These are phyloP conservation scores for Globia sparganii DNA, from an alignment of 2,888 invertebrate species.

Conservation along the genomic window DNA sequence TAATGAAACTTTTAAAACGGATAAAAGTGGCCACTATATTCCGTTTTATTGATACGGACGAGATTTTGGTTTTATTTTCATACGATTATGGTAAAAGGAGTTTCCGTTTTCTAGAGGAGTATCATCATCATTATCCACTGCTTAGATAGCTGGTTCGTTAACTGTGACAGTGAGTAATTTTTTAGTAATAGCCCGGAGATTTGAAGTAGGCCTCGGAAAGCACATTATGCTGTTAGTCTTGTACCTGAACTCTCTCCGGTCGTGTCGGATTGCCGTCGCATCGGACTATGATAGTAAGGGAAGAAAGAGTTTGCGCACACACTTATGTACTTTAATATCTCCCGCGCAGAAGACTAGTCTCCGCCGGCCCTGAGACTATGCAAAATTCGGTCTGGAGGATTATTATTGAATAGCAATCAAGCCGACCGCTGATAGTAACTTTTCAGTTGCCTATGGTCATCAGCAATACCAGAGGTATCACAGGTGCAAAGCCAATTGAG, in stretches of 20 bases:
- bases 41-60: conserved; percentile 17
- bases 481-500: too few relatives aligned
- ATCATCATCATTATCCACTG: not conserved
- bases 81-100: not conserved
- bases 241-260: not conserved
- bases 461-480: not conserved
- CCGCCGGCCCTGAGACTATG: not conserved
- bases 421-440: not conserved
- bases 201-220: not conserved
- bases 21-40: too few relatives aligned
- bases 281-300: not conserved
- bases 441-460: not conserved
- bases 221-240: too few relatives aligned
- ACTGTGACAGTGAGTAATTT: not conserved
- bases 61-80: conserved; percentile 41
- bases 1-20: too few relatives aligned
- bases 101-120: not conserved
- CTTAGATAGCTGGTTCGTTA: too few relatives aligned
- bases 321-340: not conserved
- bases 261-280: not conserved
- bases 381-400: not conserved
- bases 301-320: not conserved
- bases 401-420: not conserved
- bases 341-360: not conserved
- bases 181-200: not conserved